Percentiles rank a stretch among this genome's conserved stretches.
Evolutionary conservation across 1,140 invertebrate genomes (phyloP).

Genomic region (Adelges cooleyi): DNA sequence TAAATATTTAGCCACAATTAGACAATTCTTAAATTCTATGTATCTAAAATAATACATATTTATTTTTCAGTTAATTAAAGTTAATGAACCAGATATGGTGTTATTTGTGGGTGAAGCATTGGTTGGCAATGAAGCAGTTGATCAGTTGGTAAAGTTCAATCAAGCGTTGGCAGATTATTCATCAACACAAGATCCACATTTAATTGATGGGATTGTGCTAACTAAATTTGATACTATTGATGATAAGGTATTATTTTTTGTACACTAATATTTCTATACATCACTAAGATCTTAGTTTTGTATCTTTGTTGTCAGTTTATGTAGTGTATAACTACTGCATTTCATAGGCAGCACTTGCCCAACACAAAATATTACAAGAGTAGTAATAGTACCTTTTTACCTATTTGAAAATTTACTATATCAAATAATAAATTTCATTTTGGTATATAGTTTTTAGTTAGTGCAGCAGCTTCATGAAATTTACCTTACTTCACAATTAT

Average conservation of each 20-base stretch:
- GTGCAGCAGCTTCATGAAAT: no score
- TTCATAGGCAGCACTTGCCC: no score
- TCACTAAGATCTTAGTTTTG: no score
- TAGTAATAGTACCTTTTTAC: no score
- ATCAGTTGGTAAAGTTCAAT: conserved; percentile 98
- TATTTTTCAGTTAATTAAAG: conserved; percentile 50
- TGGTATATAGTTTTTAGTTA: no score
- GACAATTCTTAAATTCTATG: neutral
- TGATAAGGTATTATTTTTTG: conserved; percentile 78
- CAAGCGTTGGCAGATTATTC: conserved; percentile 86
- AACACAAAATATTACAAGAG: no score
- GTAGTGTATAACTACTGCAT: no score
- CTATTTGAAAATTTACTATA: no score
- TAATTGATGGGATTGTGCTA: conserved; percentile 94
- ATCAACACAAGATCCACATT: conserved; percentile 67
- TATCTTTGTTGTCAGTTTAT: no score
- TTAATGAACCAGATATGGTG: conserved; percentile 93
- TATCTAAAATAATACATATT: neutral
- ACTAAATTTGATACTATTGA: conserved; percentile 99
- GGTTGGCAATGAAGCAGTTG: conserved; percentile 99
- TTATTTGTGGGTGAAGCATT: conserved; percentile 98
- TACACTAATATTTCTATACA: no score
- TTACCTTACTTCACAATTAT: no score
- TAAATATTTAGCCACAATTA: neutral
- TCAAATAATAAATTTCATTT: no score